These are phyloP conservation scores for Indri indri DNA, from an alignment of 2,113 vertebrate genomes.

Conservation along the genomic window DNA sequence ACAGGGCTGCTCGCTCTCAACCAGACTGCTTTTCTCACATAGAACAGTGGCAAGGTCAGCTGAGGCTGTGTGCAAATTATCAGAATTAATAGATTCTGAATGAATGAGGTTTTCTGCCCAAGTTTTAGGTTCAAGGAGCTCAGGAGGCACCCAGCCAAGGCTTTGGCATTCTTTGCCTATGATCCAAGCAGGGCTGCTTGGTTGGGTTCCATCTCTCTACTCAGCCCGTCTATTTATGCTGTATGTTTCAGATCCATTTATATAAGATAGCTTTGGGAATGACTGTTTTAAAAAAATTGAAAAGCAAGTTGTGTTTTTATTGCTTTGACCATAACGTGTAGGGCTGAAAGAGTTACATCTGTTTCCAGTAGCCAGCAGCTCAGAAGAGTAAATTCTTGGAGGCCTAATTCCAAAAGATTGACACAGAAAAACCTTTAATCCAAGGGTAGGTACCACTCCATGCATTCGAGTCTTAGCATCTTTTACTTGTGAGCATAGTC, in stretches of 20 bases:
- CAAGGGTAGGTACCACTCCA: neutral
- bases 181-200: neutral
- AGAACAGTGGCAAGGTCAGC: neutral
- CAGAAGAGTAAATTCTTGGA: conserved; percentile 18
- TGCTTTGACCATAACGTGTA: neutral
- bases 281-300: conserved; percentile 18
- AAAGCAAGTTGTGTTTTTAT: conserved; percentile 22
- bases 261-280: conserved; percentile 41
- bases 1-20: neutral
- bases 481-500: neutral
- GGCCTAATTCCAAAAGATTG: neutral
- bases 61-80: neutral
- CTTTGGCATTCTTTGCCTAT: neutral
- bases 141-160: neutral
- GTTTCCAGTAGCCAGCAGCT: neutral
- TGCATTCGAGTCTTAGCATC: rapidly evolving
- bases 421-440: neutral
- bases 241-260: conserved; percentile 24
- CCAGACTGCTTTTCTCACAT: neutral
- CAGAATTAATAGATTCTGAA: conserved; percentile 39
- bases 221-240: neutral
- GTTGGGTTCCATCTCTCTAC: conserved; percentile 15
- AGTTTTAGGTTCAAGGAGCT: neutral
- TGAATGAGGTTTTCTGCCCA: conserved; percentile 42
- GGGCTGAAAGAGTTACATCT: conserved; percentile 6